Base-by-base conservation (phyloP, 2,888 invertebrate genomes). In the Pseudococcus jackbeardsleyi region DNA sequence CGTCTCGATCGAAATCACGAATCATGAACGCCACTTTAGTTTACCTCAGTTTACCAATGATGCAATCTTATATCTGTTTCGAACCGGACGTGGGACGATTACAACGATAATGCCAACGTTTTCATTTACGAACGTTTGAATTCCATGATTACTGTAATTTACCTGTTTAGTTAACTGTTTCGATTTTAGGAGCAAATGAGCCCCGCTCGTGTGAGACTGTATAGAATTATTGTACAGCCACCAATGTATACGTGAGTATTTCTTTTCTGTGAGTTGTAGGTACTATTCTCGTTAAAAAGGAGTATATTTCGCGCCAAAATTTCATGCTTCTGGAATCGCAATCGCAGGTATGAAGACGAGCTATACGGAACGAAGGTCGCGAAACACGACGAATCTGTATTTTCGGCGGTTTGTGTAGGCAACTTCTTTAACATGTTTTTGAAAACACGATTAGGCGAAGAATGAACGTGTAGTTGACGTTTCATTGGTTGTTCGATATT, bases 371-470 rank as follows among this genome's bases (percentile, higher is more conserved):
- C 54, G 17, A 54, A 54, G n/a, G 42, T 9, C 42, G 42, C 17
- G 54, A 54, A 54, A 54, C n/a, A 54, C 54, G 54, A 54, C 50
- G 54, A n/a, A 54, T 54, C 54, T 0, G n/a, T 77, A 77, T 77
- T 77, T 77, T 39, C 77, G 77, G 77, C 77, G 77, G 39, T 77
- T 77, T 39, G 77, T 4, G 22, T 77, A 77, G 33, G 77, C 77
- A 77, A 77, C 77, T 77, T 77, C 12, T 77, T 77, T 39, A 77
- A 77, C 77, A 42, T 17, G 42, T 42, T 42, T 68, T 54, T 54
- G n/a, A 15, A 68, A 68, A 68, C 3, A 9, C 9, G 9, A 26
- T 12, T 0, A 7, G 2, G 26, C 54, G 26, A 8, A 22, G n/a
- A 64, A 64, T 19, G 15, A 50, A 64, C 64, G 64, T 42, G 9